These are phyloP conservation scores for Apodemia zela DNA, from an alignment of 2,888 invertebrate species.

Conservation along the genomic window DNA sequence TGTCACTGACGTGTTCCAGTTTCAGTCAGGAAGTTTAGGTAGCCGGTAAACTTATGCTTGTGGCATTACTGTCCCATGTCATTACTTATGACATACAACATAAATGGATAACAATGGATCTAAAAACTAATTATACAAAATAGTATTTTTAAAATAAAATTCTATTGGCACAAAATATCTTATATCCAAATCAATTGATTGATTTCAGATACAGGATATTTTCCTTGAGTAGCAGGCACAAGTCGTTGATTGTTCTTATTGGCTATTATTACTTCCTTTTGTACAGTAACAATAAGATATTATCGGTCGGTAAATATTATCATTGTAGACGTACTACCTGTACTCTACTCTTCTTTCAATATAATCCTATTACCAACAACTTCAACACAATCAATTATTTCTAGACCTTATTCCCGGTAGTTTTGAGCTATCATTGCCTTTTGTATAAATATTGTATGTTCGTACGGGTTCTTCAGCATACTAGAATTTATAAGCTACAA, in stretches of 20 bases:
- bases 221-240: too few species aligned
- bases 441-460: constrained; percentile 5
- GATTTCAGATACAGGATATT: too few species aligned
- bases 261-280: not conserved
- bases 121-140: too few species aligned
- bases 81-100: too few species aligned
- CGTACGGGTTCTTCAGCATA: not conserved
- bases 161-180: too few species aligned
- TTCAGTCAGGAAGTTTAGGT: too few species aligned
- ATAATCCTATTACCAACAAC: not conserved
- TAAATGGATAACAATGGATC: too few species aligned
- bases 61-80: too few species aligned
- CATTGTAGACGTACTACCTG: not conserved
- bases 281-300: not conserved
- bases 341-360: not conserved
- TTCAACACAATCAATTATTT: not conserved
- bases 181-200: too few species aligned
- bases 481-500: not conserved
- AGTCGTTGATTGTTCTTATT: not conserved
- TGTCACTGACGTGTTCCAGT: too few species aligned
- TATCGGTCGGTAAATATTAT: not conserved
- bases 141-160: too few species aligned
- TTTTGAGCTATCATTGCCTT: not conserved
- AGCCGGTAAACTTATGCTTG: too few species aligned
- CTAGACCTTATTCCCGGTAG: not conserved